These are phyloP conservation scores for Babyrousa celebensis DNA, from an alignment of 2,797 vertebrate species.

Conservation along the genomic window DNA sequence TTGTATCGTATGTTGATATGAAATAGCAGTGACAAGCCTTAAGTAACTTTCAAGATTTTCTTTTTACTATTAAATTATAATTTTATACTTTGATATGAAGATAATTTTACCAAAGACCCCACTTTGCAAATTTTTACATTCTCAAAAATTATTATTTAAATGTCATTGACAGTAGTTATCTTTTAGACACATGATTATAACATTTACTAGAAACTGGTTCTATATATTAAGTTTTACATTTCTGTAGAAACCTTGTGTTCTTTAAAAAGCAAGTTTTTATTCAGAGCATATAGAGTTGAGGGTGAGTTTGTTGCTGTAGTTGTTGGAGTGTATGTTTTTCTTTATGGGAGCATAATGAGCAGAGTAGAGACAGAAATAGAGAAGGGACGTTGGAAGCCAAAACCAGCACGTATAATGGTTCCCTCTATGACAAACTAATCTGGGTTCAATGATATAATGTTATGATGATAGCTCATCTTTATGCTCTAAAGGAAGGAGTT, in stretches of 20 bases:
- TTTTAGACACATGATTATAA: not conserved
- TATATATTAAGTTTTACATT: not conserved
- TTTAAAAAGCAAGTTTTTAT: conserved; percentile 37
- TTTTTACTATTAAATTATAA: not conserved
- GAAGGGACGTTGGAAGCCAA: not conserved
- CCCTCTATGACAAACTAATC: accelerated
- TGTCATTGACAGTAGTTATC: not conserved
- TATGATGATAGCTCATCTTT: too few species aligned
- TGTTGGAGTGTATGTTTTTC: not conserved
- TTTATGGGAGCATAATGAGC: not conserved
- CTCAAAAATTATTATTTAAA: not conserved
- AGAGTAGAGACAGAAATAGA: not conserved
- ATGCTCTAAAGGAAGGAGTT: too few species aligned
- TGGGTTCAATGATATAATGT: too few species aligned
- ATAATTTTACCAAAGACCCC: not conserved
- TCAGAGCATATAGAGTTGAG: not conserved
- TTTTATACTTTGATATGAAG: not conserved
- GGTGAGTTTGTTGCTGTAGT: not conserved
- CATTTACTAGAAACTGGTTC: not conserved
- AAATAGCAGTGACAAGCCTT: not conserved
- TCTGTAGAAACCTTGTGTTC: not conserved
- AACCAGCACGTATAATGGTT: not conserved
- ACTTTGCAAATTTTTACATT: not conserved
- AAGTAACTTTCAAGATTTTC: not conserved
- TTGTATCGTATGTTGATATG: not conserved